These are phyloP conservation scores for Drosophila sechellia DNA, from an alignment of 1,140 invertebrate genomes.

Conservation along the genomic window DNA sequence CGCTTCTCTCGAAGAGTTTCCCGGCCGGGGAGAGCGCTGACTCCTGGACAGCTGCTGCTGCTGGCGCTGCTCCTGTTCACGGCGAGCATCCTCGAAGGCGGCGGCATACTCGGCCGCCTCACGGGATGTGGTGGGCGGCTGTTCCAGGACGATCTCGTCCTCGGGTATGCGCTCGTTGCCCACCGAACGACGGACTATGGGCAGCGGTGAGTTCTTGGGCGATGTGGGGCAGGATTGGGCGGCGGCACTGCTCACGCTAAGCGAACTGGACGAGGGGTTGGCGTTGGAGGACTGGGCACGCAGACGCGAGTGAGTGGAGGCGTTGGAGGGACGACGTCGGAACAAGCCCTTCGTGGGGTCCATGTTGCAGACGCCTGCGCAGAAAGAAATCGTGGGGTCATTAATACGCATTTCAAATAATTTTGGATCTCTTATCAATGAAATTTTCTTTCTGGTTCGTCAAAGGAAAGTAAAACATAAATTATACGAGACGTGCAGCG, in stretches of 20 bases:
- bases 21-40: conserved; percentile 50
- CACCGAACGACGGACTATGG: conserved; percentile 63
- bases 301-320: conserved; percentile 65
- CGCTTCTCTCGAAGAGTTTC: conserved; percentile 29
- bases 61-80: conserved; percentile 54
- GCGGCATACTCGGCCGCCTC: conserved; percentile 72
- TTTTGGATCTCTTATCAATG: neutral
- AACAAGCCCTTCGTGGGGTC: conserved; percentile 86
- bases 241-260: conserved; percentile 43
- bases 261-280: conserved; percentile 57
- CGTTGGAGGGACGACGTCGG: conserved; percentile 85
- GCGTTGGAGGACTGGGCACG: conserved; percentile 71
- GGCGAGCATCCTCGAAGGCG: conserved; percentile 67
- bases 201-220: conserved; percentile 73
- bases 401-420: neutral
- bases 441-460: no score
- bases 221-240: conserved; percentile 82
- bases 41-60: conserved; percentile 25
- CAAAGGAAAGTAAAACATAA: neutral
- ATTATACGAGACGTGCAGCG: neutral
- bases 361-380: conserved; percentile 81
- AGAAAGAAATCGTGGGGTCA: conserved; percentile 4
- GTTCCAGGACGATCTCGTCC: conserved; percentile 65
- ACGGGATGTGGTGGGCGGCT: conserved; percentile 62
- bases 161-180: conserved; percentile 77